phyloP scores from a whole-genome alignment of 1,140 invertebrate genomes.

The Amphibalanus amphitrite region DNA sequence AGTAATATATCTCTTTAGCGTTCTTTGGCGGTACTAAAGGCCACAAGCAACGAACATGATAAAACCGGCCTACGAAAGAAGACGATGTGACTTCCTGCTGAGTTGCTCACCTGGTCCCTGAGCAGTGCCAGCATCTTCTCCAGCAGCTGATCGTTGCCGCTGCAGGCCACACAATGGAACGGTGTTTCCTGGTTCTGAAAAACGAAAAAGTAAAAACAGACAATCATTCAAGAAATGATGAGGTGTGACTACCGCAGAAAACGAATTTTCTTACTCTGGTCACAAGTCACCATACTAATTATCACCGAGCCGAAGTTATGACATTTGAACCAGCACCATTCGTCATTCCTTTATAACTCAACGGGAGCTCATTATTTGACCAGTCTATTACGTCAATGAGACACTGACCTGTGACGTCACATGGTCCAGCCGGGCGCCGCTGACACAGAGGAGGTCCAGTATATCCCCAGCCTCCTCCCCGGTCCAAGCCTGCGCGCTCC shows the following conservation, averaged over 20 bases:
- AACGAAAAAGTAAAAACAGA: constrained; percentile 4
- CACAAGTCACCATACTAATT: no score
- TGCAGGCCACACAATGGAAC: constrained; percentile 83
- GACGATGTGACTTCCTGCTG: no score
- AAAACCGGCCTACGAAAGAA: no score
- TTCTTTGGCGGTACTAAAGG: no score
- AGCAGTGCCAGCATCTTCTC: constrained; percentile 71
- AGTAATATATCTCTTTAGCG: no score
- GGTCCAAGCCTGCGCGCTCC: constrained; percentile 26
- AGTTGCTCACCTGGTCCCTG: not conserved
- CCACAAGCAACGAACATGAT: no score
- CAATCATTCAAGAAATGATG: no score
- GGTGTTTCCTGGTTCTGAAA: constrained; percentile 70
- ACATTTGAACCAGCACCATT: no score
- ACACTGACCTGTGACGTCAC: constrained; percentile 48
- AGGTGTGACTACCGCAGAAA: not conserved
- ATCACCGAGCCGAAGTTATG: no score
- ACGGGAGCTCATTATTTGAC: no score
- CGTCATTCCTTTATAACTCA: no score
- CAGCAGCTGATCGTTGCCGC: constrained; percentile 88
- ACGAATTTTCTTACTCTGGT: no score
- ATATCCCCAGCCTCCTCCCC: constrained; percentile 69
- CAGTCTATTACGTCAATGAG: not conserved
- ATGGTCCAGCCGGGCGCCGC: constrained; percentile 69
- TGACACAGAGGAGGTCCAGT: constrained; percentile 66